Evolutionary conservation across 2,113 vertebrate species (phyloP), one percentile per base, ranked within the genome.

Genomic region (Hippolais icterina): DNA sequence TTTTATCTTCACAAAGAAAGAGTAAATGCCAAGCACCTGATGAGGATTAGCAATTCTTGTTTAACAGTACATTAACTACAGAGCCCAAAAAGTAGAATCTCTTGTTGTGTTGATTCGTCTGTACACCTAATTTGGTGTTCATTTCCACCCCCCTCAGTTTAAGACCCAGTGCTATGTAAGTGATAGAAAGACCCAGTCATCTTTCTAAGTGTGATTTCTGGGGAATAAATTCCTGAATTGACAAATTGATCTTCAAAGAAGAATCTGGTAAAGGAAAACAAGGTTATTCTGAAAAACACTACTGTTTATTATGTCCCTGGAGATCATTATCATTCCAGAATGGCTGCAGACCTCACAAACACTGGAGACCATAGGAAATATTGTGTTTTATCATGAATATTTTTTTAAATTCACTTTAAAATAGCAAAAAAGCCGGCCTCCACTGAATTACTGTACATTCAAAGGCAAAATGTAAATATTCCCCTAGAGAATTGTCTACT

Each of bases 401-500:
- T 3, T 27, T 57, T 52, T 39, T 53, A 74, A 74, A 63, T 41
- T 83, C 18, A 33, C 35, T 54, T 69, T 16, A 53, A 76, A 76
- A 61, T 35, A 69, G 29, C 39, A 44, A 83, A 60, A 77, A 70
- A 42, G 27, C 28, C 2, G 3, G 8, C 31, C 10, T 63, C 18
- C 18, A 27, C 35, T 35, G 31, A 77, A 87, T 86, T 82, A 60
- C 41, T 83, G 23, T 64, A 71, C 17, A 53, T 83, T 92, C 65
- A 90, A 96, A 90, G 53, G 66, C 69, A 90, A 90, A 60, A 96
- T 56, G 11, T 79, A 84, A 93, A 95, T 1, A 39, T 64, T 23
- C 37, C 90, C 76, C 90, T 63, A 20, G 90, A 96, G 96, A 93
- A 68, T 81, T 81, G 39, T 87, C 65, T 63, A 42, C 59, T 68